These are phyloP conservation scores for Hybos culiciformis DNA, from an alignment of 2,888 invertebrate genomes.

Conservation along the genomic window DNA sequence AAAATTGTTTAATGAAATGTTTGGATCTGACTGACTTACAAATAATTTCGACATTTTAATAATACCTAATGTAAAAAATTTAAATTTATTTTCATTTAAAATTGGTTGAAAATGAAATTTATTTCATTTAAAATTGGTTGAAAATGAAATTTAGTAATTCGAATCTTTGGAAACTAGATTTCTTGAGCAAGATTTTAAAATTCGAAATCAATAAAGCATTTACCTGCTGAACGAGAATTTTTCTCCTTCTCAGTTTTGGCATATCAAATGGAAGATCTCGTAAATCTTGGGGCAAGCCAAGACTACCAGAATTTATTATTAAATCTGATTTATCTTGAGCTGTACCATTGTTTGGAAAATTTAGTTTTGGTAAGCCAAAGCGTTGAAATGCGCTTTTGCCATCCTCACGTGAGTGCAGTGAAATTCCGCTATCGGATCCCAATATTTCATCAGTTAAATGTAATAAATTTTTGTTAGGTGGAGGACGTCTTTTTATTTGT, in stretches of 20 bases:
- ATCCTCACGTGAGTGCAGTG: constrained; percentile 68
- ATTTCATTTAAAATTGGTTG: no score
- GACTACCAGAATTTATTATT: constrained; percentile 18
- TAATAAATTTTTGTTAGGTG: constrained; percentile 58
- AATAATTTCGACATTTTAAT: no score
- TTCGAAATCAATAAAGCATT: no score
- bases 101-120: no score
- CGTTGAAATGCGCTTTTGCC: constrained; percentile 52
- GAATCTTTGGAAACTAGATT: no score
- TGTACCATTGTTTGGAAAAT: constrained; percentile 40
- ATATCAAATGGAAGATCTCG: constrained; percentile 78
- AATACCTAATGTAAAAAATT: no score
- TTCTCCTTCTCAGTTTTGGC: constrained; percentile 66
- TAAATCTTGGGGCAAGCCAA: constrained; percentile 50
- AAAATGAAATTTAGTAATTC: no score
- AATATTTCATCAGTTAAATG: constrained; percentile 53
- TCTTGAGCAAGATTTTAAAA: no score
- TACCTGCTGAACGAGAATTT: constrained; percentile 49
- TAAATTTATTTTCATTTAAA: no score
- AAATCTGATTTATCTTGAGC: constrained; percentile 32
- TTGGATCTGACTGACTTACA: no score
- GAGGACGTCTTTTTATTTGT: constrained; percentile 42
- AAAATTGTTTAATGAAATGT: no score
- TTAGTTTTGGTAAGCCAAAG: constrained; percentile 38
- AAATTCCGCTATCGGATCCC: constrained; percentile 79